Evolutionary conservation across 2,888 invertebrate genomes (phyloP).

Genomic region (Nemapogon koenigi): DNA sequence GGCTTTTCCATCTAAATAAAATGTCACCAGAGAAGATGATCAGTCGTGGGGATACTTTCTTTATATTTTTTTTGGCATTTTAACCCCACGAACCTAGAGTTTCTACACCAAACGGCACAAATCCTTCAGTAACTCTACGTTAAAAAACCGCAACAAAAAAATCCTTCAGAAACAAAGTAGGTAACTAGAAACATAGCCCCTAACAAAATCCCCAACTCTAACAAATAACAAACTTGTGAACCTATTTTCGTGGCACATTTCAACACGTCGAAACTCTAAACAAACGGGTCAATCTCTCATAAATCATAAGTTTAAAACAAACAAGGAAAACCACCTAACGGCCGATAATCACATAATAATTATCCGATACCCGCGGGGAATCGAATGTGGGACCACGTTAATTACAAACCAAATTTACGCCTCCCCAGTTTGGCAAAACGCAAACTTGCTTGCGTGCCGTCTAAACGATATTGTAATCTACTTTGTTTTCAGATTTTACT

Average conservation of each 20-base stretch:
- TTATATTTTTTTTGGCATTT: too few relatives aligned
- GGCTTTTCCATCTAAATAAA: too few relatives aligned
- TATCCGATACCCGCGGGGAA: conserved; percentile 33
- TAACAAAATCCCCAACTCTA: conserved; percentile 5
- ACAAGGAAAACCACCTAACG: conserved; percentile 35
- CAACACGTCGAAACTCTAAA: conserved; percentile 25
- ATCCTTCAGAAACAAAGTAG: too few relatives aligned
- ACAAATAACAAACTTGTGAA: conserved; percentile 3
- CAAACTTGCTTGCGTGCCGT: conserved; percentile 8
- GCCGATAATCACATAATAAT: conserved; percentile 56
- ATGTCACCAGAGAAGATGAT: too few relatives aligned
- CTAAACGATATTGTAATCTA: conserved; percentile 4
- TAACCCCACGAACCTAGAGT: too few relatives aligned
- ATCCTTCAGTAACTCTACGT: too few relatives aligned
- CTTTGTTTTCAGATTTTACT: conserved; percentile 5
- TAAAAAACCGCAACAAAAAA: too few relatives aligned
- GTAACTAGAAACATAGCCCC: too few relatives aligned
- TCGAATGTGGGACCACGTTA: conserved; percentile 24
- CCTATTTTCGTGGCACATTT: conserved; percentile 1
- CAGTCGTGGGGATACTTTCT: too few relatives aligned
- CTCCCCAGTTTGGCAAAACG: conserved; percentile 8
- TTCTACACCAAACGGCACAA: too few relatives aligned
- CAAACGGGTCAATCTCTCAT: conserved; percentile 41
- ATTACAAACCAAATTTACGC: conserved; percentile 19
- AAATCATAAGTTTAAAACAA: conserved; percentile 52